A percentile compares a stretch with the other conserved stretches of the same genome.
These are phyloP conservation scores for Megalops atlanticus DNA, from an alignment of 2,113 vertebrate species.

Conservation along the genomic window DNA sequence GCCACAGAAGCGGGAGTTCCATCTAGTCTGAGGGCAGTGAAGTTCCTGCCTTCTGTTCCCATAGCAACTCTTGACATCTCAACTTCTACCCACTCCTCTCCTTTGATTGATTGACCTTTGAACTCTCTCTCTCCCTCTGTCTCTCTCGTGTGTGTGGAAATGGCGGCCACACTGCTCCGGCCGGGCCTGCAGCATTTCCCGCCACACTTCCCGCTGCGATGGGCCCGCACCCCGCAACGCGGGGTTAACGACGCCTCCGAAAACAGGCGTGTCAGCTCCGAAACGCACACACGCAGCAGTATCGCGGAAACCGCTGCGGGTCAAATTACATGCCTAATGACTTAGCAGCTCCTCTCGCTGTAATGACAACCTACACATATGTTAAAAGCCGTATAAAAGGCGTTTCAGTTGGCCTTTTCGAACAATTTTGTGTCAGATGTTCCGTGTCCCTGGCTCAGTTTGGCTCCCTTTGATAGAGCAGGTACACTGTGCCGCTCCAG, in stretches of 20 bases:
- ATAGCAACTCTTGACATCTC: background rate
- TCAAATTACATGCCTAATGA: conserved; percentile 3
- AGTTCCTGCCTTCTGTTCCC: background rate
- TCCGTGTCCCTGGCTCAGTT: too few species aligned
- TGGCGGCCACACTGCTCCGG: background rate
- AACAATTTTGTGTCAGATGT: background rate
- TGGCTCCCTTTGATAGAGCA: too few species aligned
- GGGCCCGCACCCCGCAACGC: background rate
- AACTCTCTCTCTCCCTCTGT: background rate
- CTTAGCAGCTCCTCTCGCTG: background rate
- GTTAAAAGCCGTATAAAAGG: background rate
- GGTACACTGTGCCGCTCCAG: too few species aligned
- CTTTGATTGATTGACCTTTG: background rate
- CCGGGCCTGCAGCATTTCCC: background rate
- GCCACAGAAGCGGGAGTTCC: too few species aligned
- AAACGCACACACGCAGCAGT: background rate
- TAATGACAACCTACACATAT: background rate
- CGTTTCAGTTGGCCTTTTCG: background rate
- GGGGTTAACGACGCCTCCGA: background rate
- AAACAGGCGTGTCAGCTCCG: background rate
- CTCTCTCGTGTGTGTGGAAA: background rate
- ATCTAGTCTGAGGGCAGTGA: background rate
- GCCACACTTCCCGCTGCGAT: too few species aligned
- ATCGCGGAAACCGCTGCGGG: background rate
- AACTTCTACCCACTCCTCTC: background rate